Conservation (phyloP, 2,797 vertebrate species). For the Anguilla pacifica region DNA sequence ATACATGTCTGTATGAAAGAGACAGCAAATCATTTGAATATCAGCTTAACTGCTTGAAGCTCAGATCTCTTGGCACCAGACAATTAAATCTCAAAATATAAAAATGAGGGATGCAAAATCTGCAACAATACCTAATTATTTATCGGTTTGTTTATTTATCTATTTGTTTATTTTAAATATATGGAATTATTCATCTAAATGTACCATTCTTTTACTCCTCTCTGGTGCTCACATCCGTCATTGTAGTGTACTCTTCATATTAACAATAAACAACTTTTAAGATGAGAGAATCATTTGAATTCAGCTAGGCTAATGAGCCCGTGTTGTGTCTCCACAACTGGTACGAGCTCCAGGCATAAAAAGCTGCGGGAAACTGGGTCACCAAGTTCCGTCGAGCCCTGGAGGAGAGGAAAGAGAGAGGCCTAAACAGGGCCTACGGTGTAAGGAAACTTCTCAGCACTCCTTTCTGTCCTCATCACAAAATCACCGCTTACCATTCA, state of each 20-base stretch:
- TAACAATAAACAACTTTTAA: neutral
- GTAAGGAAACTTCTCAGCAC: neutral
- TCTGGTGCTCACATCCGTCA: neutral
- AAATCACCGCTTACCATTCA: no score
- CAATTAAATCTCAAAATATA: neutral
- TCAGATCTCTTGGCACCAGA: neutral
- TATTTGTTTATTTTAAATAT: neutral
- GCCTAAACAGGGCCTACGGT: neutral
- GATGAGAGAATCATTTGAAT: neutral
- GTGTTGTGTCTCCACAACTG: neutral
- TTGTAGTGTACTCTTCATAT: neutral
- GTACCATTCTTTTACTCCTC: neutral
- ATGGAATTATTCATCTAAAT: neutral
- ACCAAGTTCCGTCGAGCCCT: neutral
- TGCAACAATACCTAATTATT: neutral
- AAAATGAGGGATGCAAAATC: neutral
- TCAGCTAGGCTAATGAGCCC: slow-evolving; percentile 11
- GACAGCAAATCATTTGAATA: neutral
- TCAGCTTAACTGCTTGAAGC: neutral
- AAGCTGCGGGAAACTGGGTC: neutral
- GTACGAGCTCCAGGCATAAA: neutral
- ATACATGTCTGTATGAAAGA: neutral
- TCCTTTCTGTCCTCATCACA: neutral
- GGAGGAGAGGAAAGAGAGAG: neutral
- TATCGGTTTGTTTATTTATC: no score